phyloP scores from a whole-genome alignment of 2,113 vertebrate species.

The Cervus canadensis region DNA sequence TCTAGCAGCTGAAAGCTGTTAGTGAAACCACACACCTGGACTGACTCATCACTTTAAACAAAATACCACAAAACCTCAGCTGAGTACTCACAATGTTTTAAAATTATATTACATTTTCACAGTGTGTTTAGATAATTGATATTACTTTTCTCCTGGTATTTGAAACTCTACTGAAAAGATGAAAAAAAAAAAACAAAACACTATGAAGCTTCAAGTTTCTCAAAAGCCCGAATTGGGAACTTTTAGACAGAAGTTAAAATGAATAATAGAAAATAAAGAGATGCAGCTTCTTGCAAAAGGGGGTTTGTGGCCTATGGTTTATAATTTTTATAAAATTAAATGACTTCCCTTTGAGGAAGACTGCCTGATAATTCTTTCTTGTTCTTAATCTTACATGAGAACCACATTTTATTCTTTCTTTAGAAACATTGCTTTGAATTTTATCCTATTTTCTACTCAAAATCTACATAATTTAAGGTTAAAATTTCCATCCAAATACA shows the following conservation, averaged over 20 bases:
- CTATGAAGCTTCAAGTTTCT: background rate
- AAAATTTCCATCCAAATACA: background rate
- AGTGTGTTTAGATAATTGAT: background rate
- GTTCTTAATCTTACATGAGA: background rate
- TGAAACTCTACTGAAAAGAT: background rate
- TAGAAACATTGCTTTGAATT: background rate
- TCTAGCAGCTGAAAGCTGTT: background rate
- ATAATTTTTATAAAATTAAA: background rate
- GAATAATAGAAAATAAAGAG: background rate
- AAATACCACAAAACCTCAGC: background rate
- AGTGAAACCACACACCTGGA: background rate
- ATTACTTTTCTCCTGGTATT: background rate
- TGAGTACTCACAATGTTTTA: background rate
- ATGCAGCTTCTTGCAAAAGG: background rate
- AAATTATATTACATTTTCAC: background rate
- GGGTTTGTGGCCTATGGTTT: background rate
- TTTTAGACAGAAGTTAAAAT: background rate
- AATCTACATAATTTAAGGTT: background rate
- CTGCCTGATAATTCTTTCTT: background rate
- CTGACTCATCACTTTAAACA: background rate
- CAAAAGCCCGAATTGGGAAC: background rate
- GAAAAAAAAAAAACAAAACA: background rate
- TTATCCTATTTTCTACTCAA: background rate
- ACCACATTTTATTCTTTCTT: background rate
- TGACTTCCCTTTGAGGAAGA: background rate